These are phyloP conservation scores for Petrocephalus sullivani DNA, from an alignment of 2,797 vertebrate species.

Conservation along the genomic window DNA sequence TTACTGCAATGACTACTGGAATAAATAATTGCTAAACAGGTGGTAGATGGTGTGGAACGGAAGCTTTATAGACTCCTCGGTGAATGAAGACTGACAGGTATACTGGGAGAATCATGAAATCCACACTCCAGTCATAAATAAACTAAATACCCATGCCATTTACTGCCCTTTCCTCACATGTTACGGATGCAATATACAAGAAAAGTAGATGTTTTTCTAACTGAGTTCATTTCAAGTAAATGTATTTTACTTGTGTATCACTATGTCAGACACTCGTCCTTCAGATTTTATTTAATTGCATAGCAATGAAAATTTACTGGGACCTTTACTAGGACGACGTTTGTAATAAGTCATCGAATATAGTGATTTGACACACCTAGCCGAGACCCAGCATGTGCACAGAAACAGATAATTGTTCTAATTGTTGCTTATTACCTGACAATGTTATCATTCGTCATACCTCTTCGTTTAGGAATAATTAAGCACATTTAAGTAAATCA, in stretches of 20 bases:
- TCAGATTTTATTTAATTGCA: neutral
- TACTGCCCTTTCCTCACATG: no score
- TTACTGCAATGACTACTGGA: neutral
- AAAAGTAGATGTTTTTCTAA: neutral
- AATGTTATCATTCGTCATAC: neutral
- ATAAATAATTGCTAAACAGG: slow-evolving; percentile 7
- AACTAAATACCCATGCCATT: no score
- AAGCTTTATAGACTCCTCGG: neutral
- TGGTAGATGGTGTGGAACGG: neutral
- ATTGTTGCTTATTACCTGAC: neutral
- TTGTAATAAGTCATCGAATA: neutral
- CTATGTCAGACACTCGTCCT: neutral
- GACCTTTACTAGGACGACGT: neutral
- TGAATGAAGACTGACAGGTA: neutral
- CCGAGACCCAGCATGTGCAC: neutral
- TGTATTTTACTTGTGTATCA: neutral
- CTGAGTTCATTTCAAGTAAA: neutral
- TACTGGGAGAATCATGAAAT: neutral
- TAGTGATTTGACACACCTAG: neutral
- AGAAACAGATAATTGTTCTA: neutral
- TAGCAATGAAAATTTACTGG: neutral
- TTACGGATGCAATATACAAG: neutral
- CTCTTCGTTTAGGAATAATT: neutral
- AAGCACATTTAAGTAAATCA: neutral
- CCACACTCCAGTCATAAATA: no score